Conservation (phyloP, 53 echinoderm and acorn worm genomes). For the Patiria pectinifera region DNA sequence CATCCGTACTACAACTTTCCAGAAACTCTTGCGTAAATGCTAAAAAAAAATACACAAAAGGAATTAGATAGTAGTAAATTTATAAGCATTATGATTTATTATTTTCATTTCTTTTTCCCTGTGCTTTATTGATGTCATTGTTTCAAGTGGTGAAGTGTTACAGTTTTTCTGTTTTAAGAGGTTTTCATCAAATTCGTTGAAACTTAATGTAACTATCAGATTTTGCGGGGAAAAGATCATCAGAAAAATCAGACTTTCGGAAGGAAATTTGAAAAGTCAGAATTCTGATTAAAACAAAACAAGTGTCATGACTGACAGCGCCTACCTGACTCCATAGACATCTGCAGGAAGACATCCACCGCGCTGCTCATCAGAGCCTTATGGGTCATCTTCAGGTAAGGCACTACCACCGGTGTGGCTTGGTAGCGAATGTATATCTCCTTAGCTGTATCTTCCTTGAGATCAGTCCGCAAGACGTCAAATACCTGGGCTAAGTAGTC, state of each 20-base stretch:
- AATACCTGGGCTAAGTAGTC: constrained; percentile 92
- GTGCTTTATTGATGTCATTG: no score
- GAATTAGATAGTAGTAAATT: no score
- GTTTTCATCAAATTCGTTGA: no score
- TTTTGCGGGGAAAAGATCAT: no score
- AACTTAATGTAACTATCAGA: no score
- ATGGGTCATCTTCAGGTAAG: constrained; percentile 77
- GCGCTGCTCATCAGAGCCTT: constrained; percentile 76
- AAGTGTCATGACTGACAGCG: not conserved
- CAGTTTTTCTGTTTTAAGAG: no score
- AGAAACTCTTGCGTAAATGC: constrained; percentile 83
- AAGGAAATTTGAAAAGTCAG: no score
- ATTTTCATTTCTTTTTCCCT: no score
- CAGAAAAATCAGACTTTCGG: no score
- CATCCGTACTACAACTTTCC: constrained; percentile 77
- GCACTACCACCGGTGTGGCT: constrained; percentile 73
- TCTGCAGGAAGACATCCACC: constrained; percentile 93
- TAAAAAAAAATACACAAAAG: constrained; percentile 22
- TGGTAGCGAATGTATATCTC: constrained; percentile 85
- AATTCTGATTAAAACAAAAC: no score
- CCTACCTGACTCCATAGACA: constrained; percentile 98
- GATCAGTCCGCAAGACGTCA: constrained; percentile 82
- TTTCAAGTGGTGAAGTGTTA: no score
- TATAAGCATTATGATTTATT: no score
- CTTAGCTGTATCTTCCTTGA: constrained; percentile 88